These are phyloP conservation scores for Sebastes diploproa DNA, from an alignment of 2,797 vertebrate genomes.

Conservation along the genomic window DNA sequence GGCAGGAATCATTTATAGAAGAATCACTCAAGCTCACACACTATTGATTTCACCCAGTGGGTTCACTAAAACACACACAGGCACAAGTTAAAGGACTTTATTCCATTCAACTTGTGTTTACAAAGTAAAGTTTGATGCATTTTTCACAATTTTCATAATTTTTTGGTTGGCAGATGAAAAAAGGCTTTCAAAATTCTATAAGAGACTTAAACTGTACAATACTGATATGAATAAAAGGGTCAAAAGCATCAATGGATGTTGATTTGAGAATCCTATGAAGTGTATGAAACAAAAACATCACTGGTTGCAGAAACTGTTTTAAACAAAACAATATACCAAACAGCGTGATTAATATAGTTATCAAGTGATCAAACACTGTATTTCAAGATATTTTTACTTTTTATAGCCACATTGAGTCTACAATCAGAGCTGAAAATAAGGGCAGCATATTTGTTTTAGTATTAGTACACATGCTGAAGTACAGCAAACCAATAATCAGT, in stretches of 20 bases:
- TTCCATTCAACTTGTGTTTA: neutral
- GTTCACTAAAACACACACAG: neutral
- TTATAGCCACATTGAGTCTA: neutral
- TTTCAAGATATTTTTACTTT: neutral
- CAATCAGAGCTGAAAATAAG: neutral
- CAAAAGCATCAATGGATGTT: neutral
- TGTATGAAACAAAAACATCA: neutral
- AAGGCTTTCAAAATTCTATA: neutral
- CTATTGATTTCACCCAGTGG: conserved; percentile 24
- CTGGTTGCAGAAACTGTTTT: neutral
- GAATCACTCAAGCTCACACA: conserved; percentile 38
- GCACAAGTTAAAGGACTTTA: neutral
- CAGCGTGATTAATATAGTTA: neutral
- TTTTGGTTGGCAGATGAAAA: neutral
- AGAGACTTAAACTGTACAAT: neutral
- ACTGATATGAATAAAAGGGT: neutral
- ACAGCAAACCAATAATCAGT: neutral
- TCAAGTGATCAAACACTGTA: neutral
- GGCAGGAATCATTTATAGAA: conserved; percentile 36
- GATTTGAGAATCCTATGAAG: neutral
- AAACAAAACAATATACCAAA: too few relatives aligned
- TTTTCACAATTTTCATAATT: neutral
- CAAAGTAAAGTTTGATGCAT: neutral
- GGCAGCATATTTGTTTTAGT: neutral
- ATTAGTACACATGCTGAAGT: neutral